Conservation (phyloP, 2,113 vertebrate genomes). For the Tor tambroides region DNA sequence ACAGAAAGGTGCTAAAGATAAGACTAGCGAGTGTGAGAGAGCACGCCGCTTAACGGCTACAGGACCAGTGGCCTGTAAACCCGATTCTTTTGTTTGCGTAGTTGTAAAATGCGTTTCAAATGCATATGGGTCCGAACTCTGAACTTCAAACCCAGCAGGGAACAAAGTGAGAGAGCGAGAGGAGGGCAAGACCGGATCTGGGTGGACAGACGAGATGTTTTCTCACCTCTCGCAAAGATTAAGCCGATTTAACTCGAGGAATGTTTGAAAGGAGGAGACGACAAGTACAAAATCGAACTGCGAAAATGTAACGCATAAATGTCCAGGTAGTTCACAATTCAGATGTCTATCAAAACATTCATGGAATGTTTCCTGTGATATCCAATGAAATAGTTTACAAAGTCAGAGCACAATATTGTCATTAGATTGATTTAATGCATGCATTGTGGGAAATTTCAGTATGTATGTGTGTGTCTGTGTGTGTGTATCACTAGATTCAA, state of each 20-base stretch:
- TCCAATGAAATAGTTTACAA: constrained; percentile 24
- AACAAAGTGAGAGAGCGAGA: constrained; percentile 40
- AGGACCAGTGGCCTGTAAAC: constrained; percentile 33
- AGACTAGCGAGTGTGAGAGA: constrained; percentile 6
- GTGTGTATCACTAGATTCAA: not conserved
- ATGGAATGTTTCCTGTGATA: constrained; percentile 6
- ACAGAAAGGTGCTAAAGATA: constrained; percentile 29
- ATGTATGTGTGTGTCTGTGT: not conserved
- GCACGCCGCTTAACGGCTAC: not conserved
- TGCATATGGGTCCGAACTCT: constrained; percentile 49
- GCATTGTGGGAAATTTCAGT: constrained; percentile 19
- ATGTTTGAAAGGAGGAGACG: constrained; percentile 35
- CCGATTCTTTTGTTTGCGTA: constrained; percentile 38
- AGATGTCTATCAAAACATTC: constrained; percentile 19
- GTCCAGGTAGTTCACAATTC: constrained; percentile 16
- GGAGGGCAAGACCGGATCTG: constrained; percentile 17
- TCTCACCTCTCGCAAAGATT: constrained; percentile 28
- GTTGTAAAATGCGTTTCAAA: constrained; percentile 47
- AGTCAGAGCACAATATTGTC: constrained; percentile 31
- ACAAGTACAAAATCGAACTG: not conserved
- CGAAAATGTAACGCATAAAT: not conserved
- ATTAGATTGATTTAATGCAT: not conserved
- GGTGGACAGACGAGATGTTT: constrained; percentile 28
- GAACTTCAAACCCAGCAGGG: constrained; percentile 55
- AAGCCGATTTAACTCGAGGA: constrained; percentile 27